Conservation (phyloP, 2,888 invertebrate species). For the Zootermopsis nevadensis region DNA sequence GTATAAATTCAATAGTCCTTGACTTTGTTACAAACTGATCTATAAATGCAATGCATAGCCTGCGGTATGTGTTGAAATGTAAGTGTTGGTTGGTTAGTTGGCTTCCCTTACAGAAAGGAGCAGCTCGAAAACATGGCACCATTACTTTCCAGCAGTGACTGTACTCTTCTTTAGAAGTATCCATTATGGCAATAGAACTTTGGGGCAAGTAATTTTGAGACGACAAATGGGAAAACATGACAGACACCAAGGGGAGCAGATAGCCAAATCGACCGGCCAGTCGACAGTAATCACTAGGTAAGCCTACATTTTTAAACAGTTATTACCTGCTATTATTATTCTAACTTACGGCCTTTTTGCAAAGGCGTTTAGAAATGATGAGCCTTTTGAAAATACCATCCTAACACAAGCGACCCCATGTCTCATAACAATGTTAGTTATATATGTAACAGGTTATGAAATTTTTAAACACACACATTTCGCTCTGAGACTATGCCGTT, state of each 20-base stretch:
- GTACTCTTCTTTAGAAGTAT: background rate
- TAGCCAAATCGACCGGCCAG: background rate
- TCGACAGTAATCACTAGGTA: background rate
- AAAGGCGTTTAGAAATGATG: background rate
- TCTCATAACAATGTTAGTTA: background rate
- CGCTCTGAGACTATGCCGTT: background rate
- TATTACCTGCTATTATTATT: background rate
- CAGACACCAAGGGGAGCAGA: background rate
- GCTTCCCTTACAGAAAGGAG: too few species aligned
- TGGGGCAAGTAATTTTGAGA: background rate
- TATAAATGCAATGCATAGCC: too few species aligned
- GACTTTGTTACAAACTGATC: too few species aligned
- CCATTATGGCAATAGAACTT: background rate
- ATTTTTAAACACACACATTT: background rate
- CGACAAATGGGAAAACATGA: background rate
- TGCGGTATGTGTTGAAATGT: too few species aligned
- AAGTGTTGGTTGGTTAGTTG: too few species aligned
- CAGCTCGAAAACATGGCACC: too few species aligned
- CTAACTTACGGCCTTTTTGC: background rate
- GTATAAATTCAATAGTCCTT: too few species aligned
- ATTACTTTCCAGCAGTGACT: background rate
- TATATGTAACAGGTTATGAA: background rate
- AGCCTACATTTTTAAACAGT: background rate
- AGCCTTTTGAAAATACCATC: background rate
- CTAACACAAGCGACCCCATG: background rate